A percentile compares a stretch with the other conserved stretches of the same genome.
phyloP scores from a whole-genome alignment of 92 coral and sea anemone genomes.

The Epizoanthus illoricatus region DNA sequence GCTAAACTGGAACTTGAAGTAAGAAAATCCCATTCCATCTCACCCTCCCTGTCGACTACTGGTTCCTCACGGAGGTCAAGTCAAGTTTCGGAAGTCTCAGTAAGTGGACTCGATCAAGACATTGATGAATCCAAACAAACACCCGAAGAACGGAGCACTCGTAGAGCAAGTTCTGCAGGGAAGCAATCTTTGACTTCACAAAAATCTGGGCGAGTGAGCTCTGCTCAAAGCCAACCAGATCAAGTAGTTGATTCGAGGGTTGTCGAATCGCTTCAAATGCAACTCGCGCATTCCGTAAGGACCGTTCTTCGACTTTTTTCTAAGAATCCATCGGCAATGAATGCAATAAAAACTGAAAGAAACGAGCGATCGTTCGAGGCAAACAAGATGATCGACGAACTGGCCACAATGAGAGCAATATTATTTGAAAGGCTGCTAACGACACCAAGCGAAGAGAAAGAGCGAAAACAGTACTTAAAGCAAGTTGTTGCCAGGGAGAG shows the following conservation, averaged over 20 bases:
- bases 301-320: conserved; percentile 85
- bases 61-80: conserved; percentile 78
- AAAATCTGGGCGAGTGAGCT: conserved; percentile 40
- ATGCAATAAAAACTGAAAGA: conserved; percentile 65
- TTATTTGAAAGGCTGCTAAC: conserved; percentile 86
- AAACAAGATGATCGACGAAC: conserved; percentile 76
- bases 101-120: conserved; percentile 10
- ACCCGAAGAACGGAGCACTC: conserved; percentile 30
- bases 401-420: conserved; percentile 68
- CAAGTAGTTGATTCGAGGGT: conserved; percentile 47
- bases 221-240: conserved; percentile 35
- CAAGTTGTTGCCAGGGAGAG: conserved; percentile 80
- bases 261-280: conserved; percentile 53
- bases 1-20: conserved; percentile 76
- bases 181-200: conserved; percentile 40
- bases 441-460: conserved; percentile 85
- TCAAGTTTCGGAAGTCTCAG: conserved; percentile 47
- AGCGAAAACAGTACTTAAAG: conserved; percentile 75
- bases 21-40: conserved; percentile 54
- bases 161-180: conserved; percentile 60
- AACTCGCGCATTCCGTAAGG: conserved; percentile 76
- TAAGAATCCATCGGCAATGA: conserved; percentile 82
- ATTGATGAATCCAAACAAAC: conserved; percentile 23
- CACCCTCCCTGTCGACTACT: conserved; percentile 44
- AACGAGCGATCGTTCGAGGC: conserved; percentile 78